phyloP scores from a whole-genome alignment of 2,797 vertebrate genomes.

The Gadopsis marmoratus region DNA sequence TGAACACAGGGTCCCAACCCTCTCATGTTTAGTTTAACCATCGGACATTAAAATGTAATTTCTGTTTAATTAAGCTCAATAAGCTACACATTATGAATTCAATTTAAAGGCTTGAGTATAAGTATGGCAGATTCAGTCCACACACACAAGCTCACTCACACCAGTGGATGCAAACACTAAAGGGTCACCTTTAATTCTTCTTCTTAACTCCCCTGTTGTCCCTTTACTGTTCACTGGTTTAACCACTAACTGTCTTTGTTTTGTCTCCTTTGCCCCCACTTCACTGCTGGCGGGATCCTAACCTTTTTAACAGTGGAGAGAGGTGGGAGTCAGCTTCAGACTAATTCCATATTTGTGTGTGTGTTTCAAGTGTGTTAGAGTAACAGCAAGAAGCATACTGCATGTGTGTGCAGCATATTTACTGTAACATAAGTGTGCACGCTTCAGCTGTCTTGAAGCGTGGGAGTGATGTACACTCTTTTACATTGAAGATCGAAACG shows the following conservation, averaged over 20 bases:
- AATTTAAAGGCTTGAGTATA: conserved; percentile 19
- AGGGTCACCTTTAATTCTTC: conserved; percentile 60
- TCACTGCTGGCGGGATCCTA: conserved; percentile 61
- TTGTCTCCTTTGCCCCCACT: conserved; percentile 67
- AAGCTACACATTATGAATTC: conserved; percentile 40
- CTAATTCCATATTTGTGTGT: conserved; percentile 42
- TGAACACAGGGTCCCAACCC: conserved; percentile 14
- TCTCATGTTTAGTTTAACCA: conserved; percentile 29
- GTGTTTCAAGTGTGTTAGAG: conserved; percentile 20
- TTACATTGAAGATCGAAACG: conserved; percentile 49
- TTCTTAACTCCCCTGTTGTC: conserved; percentile 37
- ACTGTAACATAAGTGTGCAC: conserved; percentile 57
- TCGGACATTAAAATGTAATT: conserved; percentile 20
- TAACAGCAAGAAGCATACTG: conserved; percentile 14
- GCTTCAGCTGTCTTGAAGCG: conserved; percentile 38
- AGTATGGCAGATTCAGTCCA: conserved; percentile 29
- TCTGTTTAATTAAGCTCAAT: conserved; percentile 33
- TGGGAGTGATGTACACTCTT: conserved; percentile 58
- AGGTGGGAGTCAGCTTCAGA: conserved; percentile 78
- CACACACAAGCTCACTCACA: conserved; percentile 45
- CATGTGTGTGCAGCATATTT: conserved; percentile 53
- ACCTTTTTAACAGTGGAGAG: conserved; percentile 83
- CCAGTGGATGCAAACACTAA: conserved; percentile 50
- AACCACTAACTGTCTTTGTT: conserved; percentile 71
- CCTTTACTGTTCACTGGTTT: conserved; percentile 38